A percentile compares a stretch with the other conserved stretches of the same genome.
Conservation (phyloP, 2,888 invertebrate genomes). For the Fissipunctia ypsillon region DNA sequence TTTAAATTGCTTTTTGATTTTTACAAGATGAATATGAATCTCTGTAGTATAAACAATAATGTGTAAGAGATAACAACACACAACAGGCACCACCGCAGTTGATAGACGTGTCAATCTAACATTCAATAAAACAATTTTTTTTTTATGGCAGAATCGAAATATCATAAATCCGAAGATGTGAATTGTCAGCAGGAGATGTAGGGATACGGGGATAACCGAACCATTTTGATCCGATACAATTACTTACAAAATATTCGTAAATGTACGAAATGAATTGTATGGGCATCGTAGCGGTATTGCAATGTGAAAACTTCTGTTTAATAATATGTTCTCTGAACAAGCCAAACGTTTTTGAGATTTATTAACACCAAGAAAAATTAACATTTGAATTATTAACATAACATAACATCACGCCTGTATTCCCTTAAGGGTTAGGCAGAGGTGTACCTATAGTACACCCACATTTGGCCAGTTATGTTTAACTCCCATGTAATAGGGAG, state of each 20-base stretch:
- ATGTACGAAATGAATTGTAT: neutral
- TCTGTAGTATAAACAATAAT: neutral
- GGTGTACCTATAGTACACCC: no score
- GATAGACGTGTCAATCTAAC: neutral
- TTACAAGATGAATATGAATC: neutral
- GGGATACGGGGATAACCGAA: slow-evolving; percentile 14
- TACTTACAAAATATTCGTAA: slow-evolving; percentile 6
- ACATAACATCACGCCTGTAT: no score
- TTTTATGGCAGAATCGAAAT: slow-evolving; percentile 2
- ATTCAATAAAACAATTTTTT: slow-evolving; percentile 27
- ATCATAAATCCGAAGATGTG: slow-evolving; percentile 21
- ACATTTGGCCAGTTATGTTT: no score
- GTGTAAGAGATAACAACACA: neutral
- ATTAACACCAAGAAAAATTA: no score
- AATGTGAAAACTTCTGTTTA: neutral
- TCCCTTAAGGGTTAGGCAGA: no score
- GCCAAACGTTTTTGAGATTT: neutral
- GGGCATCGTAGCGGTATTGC: neutral
- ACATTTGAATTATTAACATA: no score
- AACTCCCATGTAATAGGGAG: no score
- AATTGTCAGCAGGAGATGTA: slow-evolving; percentile 8
- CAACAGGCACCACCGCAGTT: neutral
- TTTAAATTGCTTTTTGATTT: no score
- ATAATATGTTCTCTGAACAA: neutral
- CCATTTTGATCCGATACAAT: slow-evolving; percentile 11